A percentile compares a stretch with the other conserved stretches of the same genome.
phyloP scores from a whole-genome alignment of 1,140 invertebrate species.

The Temnothorax nylanderi region DNA sequence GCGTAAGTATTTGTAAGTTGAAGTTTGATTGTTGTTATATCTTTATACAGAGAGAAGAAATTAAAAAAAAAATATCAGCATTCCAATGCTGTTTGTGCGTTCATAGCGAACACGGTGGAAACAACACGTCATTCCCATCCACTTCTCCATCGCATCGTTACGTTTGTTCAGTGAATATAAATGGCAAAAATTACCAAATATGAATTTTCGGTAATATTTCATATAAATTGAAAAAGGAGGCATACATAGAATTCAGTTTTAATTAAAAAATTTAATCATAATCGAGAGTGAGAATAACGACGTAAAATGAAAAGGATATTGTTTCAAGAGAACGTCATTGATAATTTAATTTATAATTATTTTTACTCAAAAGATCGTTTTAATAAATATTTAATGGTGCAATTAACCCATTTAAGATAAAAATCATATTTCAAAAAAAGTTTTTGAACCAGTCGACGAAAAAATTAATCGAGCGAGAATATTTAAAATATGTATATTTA shows the following conservation, averaged over 20 bases:
- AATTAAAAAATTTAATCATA: constrained; percentile 41
- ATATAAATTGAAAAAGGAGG: constrained; percentile 23
- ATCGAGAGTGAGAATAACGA: neutral
- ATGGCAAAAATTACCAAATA: constrained; percentile 28
- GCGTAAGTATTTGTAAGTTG: constrained; percentile 4
- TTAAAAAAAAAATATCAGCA: neutral
- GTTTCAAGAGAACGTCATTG: constrained; percentile 1
- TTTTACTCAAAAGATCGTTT: neutral
- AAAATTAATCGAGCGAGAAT: neutral
- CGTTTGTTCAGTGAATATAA: constrained; percentile 40
- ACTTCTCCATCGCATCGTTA: constrained; percentile 9
- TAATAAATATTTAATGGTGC: neutral
- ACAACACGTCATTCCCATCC: constrained; percentile 45
- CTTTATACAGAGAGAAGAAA: constrained; percentile 11
- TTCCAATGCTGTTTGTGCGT: constrained; percentile 27
- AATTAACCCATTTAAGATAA: neutral
- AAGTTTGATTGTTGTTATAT: constrained; percentile 27
- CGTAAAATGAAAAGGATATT: neutral
- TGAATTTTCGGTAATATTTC: constrained; percentile 43
- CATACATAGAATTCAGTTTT: neutral
- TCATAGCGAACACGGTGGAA: neutral
- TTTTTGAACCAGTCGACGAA: neutral
- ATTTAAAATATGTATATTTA: constrained; percentile 1
- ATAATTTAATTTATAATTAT: constrained; percentile 24
- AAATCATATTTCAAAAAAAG: neutral